Evolutionary conservation across 35 echinoderm and acorn worm species (phyloP), one percentile per base, ranked within the genome.

Genomic region (Lytechinus variegatus): DNA sequence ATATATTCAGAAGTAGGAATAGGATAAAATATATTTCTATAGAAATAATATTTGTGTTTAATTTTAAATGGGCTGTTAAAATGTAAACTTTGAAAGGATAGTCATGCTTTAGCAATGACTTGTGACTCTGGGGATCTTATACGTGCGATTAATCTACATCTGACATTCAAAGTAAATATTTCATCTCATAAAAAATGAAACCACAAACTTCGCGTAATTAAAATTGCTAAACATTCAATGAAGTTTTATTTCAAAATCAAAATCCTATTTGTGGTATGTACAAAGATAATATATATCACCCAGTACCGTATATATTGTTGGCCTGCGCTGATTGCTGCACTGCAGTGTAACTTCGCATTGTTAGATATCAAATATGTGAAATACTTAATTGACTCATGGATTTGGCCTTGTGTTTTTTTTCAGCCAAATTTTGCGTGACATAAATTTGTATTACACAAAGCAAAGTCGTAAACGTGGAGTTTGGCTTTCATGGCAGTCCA

Each of bases 341-440:
- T 79, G n/a, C 19, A 13, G 5, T 24, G n/a, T 79, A 16, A 79
- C 66, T 16, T 16, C n/a, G 66, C 66, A 79, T 79, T 44, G n/a
- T 7, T 79, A 79, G n/a, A n/a, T n/a, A 79, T 79, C 66, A 79
- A 79, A 79, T 79, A 79, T 79, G 66, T 79, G 66, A n/a, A 79
- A 7, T 79, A 79, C 66, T 79, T 79, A 79, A 79, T 79, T 79
- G 66, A 79, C 66, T 79, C 66, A 79, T 79, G 66, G n/a, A 79
- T 79, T 79, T 79, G 66, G 19, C 66, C 66, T 79, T 79, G 66
- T 79, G 19, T 79, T 79, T 79, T 24, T 19, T 56, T 56, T 58
- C 56, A 58, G n/a, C 66, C 66, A 79, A 79, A 79, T 79, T 79
- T n/a, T 79, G 66, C 66, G 66, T 79, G 66, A 79, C 66, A 79